phyloP scores from a whole-genome alignment of 2,113 vertebrate species.

The Ammodytes marinus region DNA sequence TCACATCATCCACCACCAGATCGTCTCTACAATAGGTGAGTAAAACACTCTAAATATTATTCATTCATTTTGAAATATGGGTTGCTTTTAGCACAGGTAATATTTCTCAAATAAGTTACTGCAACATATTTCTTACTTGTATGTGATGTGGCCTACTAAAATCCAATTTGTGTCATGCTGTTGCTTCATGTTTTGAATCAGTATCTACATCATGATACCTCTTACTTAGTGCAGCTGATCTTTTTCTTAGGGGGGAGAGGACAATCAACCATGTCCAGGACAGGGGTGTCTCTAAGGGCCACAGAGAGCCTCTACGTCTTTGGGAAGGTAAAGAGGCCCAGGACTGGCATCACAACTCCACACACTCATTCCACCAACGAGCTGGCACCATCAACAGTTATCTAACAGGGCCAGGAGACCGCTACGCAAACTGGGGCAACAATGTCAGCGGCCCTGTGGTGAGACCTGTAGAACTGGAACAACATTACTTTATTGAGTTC shows the following conservation, averaged over 20 bases:
- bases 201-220: not conserved
- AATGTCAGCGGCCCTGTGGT: conserved; percentile 80
- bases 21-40: conserved; percentile 87
- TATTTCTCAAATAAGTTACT: too few relatives aligned
- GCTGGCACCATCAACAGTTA: conserved; percentile 80
- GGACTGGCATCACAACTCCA: conserved; percentile 84
- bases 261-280: conserved; percentile 84
- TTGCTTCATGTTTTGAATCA: not conserved
- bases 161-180: not conserved
- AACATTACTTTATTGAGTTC: not conserved
- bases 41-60: not conserved
- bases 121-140: too few relatives aligned
- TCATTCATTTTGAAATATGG: not conserved
- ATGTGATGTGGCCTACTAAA: not conserved
- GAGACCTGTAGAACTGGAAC: conserved; percentile 33
- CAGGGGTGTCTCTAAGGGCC: conserved; percentile 85
- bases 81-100: not conserved
- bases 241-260: conserved; percentile 80
- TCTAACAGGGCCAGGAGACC: conserved; percentile 75
- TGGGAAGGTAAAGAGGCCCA: conserved; percentile 90
- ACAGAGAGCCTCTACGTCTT: conserved; percentile 80
- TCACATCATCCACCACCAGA: conserved; percentile 79
- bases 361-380: conserved; percentile 80
- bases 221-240: conserved; percentile 18
- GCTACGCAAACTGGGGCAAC: conserved; percentile 81